Evolutionary conservation across 2,888 invertebrate genomes (phyloP).

Genomic region (Drosophila robusta): DNA sequence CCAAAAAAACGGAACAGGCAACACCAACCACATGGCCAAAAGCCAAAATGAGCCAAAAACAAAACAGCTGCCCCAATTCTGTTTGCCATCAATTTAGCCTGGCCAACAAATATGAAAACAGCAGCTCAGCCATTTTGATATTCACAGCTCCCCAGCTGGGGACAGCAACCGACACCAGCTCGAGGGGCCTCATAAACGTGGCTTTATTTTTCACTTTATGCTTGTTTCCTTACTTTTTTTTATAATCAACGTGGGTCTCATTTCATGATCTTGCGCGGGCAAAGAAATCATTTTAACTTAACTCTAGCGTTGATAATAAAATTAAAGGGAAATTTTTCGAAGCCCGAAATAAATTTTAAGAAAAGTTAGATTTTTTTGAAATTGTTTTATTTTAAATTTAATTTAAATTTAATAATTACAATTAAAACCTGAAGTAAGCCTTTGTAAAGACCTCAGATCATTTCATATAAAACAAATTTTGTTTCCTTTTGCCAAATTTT

Average conservation of each 20-base stretch:
- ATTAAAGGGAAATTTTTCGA: background rate
- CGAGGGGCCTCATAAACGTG: conserved; percentile 39
- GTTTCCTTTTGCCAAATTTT: too few species aligned
- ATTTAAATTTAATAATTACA: too few species aligned
- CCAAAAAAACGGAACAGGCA: conserved; percentile 33
- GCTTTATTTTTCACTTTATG: conserved; percentile 35
- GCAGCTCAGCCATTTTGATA: conserved; percentile 28
- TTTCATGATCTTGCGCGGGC: conserved; percentile 20
- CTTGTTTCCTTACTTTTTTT: background rate
- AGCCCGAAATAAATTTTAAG: background rate
- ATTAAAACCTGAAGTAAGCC: too few species aligned
- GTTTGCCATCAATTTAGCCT: conserved; percentile 72
- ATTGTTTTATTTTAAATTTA: too few species aligned
- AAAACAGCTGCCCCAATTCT: conserved; percentile 64
- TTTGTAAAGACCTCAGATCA: too few species aligned
- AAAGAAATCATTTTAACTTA: background rate
- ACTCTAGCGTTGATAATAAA: conserved; percentile 1
- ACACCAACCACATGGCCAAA: conserved; percentile 55
- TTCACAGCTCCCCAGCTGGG: conserved; percentile 30
- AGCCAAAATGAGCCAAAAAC: conserved; percentile 43
- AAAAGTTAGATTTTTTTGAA: background rate
- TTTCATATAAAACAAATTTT: too few species aligned
- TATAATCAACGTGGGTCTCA: conserved; percentile 30
- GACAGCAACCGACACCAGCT: conserved; percentile 10
- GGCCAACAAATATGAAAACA: conserved; percentile 50